These are phyloP conservation scores for Passer domesticus DNA, from an alignment of 2,113 vertebrate genomes.

Conservation along the genomic window DNA sequence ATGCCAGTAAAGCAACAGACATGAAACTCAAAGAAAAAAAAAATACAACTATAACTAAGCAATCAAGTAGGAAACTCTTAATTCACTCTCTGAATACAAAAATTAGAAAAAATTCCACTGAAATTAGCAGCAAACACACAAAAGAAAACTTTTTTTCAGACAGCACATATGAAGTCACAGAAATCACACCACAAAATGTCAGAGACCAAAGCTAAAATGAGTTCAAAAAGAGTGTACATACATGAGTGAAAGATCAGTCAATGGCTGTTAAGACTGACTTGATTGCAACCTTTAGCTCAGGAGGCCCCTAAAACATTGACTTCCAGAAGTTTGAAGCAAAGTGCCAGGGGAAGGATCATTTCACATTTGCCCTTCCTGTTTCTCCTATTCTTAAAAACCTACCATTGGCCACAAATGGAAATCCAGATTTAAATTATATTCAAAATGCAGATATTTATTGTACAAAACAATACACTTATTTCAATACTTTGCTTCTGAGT, in stretches of 20 bases:
- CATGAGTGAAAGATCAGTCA: constrained; percentile 5
- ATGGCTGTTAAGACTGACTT: neutral
- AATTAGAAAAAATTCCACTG: neutral
- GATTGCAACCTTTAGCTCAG: neutral
- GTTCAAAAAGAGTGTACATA: neutral
- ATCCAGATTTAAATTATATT: neutral
- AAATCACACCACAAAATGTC: neutral
- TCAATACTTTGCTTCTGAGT: neutral
- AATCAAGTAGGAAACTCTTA: neutral
- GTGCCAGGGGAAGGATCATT: neutral
- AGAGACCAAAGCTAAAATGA: constrained; percentile 9
- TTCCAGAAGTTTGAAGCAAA: neutral
- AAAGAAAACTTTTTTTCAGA: neutral
- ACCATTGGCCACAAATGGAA: neutral
- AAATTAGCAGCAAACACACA: neutral
- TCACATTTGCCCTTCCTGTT: neutral
- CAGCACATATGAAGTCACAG: neutral
- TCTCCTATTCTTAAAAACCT: constrained; percentile 9
- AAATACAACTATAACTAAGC: neutral
- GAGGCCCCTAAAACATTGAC: constrained; percentile 9
- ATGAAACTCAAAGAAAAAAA: neutral
- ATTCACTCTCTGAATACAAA: neutral
- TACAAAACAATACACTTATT: neutral
- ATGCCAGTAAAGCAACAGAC: neutral
- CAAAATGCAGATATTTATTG: neutral